Evolutionary conservation across 2,113 vertebrate species (phyloP), one percentile per base, ranked within the genome.

Genomic region (Nesoenas mayeri): DNA sequence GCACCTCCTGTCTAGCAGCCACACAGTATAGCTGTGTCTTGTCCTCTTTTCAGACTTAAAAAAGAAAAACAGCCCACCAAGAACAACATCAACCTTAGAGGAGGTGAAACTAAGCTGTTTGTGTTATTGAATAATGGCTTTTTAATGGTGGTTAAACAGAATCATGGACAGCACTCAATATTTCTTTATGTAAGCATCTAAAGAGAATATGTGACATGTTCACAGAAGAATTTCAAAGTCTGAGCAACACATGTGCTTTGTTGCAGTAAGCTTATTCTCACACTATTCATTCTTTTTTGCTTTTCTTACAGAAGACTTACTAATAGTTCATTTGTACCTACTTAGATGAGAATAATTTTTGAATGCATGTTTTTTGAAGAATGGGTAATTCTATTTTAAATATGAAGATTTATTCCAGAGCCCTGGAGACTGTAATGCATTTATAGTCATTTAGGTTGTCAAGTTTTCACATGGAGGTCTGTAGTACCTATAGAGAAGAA

Each of bases 11-110:
- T 96, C 91, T 94, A 91, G 85, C 53, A 93, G 48, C 71, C 80
- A 93, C 88, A 97, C 81, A 95, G 94, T 95, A 64, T 96, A 92
- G 74, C 94, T 94, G 80, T 96, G 94, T 96, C 93, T 96, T 97
- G 85, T 97, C 94, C 82, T 95, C 93, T 94, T 94, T 83, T 92
- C 88, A 92, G 91, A 69, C 92, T 86, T 84, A 69, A 81, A 92
- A 80, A 95, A 85, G 65, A 87, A 95, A 94, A 97, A 81, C 66
- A 97, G 75, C 86, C 48, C 53, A 91, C 65, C 38, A 91, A 92
- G 91, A 93, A 92, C 83, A 92, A 71, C 61, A 3, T 12, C 53
- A 92, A 17, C 83, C 85, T 80, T 89, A 91, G 81, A 87, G 36
- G 56, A 95, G 88, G 84, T 79, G 74, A 92, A 95, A 95, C 79